These are phyloP conservation scores for Thamnophis sirtalis DNA, from an alignment of 2,113 vertebrate genomes.

Conservation along the genomic window DNA sequence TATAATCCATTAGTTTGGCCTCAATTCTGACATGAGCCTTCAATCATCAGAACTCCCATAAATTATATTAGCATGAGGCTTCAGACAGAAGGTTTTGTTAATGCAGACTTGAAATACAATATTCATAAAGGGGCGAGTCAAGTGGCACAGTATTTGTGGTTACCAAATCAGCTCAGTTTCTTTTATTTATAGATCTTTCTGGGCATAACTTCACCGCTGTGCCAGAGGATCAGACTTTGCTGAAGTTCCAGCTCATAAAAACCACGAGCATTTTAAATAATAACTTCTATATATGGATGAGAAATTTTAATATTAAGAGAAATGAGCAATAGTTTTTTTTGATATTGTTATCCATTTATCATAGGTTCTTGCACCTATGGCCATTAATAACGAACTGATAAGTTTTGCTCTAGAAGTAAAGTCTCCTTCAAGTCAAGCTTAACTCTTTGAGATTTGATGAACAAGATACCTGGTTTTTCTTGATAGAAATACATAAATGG, in stretches of 20 bases:
- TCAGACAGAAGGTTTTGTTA: background rate
- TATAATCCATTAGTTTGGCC: background rate
- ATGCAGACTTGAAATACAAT: constrained; percentile 1
- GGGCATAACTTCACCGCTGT: constrained; percentile 29
- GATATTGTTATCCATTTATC: background rate
- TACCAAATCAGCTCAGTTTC: constrained; percentile 48
- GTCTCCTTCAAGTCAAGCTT: background rate
- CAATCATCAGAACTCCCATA: background rate
- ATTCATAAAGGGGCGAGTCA: constrained; percentile 15
- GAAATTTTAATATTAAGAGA: background rate
- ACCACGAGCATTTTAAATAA: background rate
- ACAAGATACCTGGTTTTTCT: background rate
- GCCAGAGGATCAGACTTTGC: constrained; percentile 55
- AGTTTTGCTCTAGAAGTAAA: background rate
- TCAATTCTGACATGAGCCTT: background rate
- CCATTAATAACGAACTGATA: background rate
- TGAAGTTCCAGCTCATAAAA: constrained; percentile 35
- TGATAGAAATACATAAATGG: background rate
- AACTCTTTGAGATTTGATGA: background rate
- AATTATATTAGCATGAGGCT: background rate
- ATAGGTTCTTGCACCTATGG: background rate
- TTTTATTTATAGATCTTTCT: constrained; percentile 63
- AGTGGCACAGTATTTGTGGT: constrained; percentile 22
- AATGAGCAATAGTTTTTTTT: background rate
- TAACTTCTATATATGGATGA: background rate